A percentile compares a stretch with the other conserved stretches of the same genome.
phyloP scores from a whole-genome alignment of 2,797 vertebrate genomes.

The Pangasius mekongensis region DNA sequence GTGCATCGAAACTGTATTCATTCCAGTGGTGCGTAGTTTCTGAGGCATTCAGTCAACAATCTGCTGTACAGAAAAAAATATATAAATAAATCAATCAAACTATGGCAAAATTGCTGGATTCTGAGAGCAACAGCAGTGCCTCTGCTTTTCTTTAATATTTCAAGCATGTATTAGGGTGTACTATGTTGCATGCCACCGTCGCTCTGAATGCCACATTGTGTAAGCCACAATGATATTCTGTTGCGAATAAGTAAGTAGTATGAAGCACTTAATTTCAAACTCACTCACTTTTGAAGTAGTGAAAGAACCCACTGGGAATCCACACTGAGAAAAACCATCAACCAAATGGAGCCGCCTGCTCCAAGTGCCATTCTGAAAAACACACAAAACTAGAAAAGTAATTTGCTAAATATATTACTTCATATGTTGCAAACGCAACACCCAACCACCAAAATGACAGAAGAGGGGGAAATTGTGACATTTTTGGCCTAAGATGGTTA shows the following conservation, averaged over 20 bases:
- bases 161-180: not conserved
- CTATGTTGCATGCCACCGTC: not conserved
- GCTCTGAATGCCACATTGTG: not conserved
- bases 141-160: not conserved
- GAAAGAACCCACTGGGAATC: constrained; percentile 18
- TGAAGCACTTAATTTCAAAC: constrained; percentile 17
- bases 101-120: not conserved
- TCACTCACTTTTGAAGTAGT: constrained; percentile 17
- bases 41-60: not conserved
- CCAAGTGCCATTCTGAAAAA: constrained; percentile 54
- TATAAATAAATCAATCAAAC: not conserved
- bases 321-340: constrained; percentile 55
- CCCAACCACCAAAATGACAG: constrained; percentile 53
- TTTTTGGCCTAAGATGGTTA: constrained; percentile 43
- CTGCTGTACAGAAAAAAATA: not conserved
- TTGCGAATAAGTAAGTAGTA: constrained; percentile 2
- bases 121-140: not conserved
- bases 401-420: constrained; percentile 64
- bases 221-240: not conserved
- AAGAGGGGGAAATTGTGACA: constrained; percentile 33
- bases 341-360: constrained; percentile 59
- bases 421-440: constrained; percentile 50
- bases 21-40: not conserved
- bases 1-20: not conserved
- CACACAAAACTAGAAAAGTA: constrained; percentile 40